These are phyloP conservation scores for Fregata magnificens DNA, from an alignment of 2,113 vertebrate genomes.

Conservation along the genomic window DNA sequence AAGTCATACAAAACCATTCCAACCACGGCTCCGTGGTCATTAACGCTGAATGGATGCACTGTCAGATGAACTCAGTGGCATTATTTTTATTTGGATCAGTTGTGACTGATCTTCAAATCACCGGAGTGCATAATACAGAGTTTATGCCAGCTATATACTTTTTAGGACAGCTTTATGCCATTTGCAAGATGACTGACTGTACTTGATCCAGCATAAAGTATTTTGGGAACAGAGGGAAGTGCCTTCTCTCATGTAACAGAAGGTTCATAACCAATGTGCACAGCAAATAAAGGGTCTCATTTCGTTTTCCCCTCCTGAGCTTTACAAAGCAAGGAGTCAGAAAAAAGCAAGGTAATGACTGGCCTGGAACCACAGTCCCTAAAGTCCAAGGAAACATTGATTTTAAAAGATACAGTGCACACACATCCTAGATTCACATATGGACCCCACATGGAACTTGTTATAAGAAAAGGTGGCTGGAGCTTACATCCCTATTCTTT, in stretches of 20 bases:
- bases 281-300: not conserved
- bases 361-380: not conserved
- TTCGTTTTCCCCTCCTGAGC: not conserved
- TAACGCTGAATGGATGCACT: too few species aligned
- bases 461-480: too few species aligned
- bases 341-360: not conserved
- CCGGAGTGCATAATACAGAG: not conserved
- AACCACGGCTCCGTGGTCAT: fast-evolving
- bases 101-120: not conserved
- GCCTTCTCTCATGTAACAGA: not conserved
- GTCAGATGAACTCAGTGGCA: not conserved
- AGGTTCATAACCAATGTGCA: not conserved
- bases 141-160: not conserved
- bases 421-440: not conserved
- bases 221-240: not conserved
- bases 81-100: not conserved
- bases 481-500: not conserved
- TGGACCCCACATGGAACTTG: not conserved
- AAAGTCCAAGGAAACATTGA: not conserved
- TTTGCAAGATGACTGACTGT: not conserved
- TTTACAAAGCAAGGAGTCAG: not conserved
- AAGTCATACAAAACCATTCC: not conserved
- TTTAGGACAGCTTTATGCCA: not conserved
- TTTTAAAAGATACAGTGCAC: not conserved
- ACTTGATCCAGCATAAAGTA: not conserved